Percentiles rank a stretch among this genome's conserved stretches.
Conservation (phyloP, 2,797 vertebrate species). For the Pangasius mekongensis region DNA sequence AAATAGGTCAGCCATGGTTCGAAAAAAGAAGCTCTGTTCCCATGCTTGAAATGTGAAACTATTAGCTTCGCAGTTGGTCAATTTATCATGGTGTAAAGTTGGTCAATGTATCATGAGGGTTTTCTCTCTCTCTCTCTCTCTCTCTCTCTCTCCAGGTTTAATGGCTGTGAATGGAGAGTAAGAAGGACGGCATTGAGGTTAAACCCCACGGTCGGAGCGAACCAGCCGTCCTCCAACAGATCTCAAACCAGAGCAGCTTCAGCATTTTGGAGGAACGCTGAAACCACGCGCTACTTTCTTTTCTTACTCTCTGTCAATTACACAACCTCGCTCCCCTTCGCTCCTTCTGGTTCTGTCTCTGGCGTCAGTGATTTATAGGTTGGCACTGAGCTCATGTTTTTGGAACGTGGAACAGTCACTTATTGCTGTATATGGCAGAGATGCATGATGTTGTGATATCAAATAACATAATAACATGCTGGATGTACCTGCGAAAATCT, state of each 20-base stretch:
- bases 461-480: neutral
- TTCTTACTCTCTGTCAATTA: neutral
- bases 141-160: neutral
- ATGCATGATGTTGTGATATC: neutral
- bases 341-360: slow-evolving; percentile 22
- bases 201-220: slow-evolving; percentile 53
- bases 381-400: slow-evolving; percentile 24
- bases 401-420: slow-evolving; percentile 52
- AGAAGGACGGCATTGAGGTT: slow-evolving; percentile 10
- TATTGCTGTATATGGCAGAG: neutral
- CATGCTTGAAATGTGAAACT: slow-evolving; percentile 25
- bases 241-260: slow-evolving; percentile 72
- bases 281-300: slow-evolving; percentile 61
- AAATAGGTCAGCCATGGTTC: neutral
- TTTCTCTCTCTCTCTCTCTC: neutral
- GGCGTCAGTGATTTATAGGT: slow-evolving; percentile 62
- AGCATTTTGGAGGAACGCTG: slow-evolving; percentile 82
- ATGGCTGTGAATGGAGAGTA: neutral
- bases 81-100: slow-evolving; percentile 43
- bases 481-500: too few species aligned
- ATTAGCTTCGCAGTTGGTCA: slow-evolving; percentile 27
- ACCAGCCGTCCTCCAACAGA: slow-evolving; percentile 58
- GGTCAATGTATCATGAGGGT: neutral
- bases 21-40: neutral
- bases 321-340: neutral